Base-by-base conservation (phyloP, 2,797 vertebrate species). In the Peromyscus melanophrys region DNA sequence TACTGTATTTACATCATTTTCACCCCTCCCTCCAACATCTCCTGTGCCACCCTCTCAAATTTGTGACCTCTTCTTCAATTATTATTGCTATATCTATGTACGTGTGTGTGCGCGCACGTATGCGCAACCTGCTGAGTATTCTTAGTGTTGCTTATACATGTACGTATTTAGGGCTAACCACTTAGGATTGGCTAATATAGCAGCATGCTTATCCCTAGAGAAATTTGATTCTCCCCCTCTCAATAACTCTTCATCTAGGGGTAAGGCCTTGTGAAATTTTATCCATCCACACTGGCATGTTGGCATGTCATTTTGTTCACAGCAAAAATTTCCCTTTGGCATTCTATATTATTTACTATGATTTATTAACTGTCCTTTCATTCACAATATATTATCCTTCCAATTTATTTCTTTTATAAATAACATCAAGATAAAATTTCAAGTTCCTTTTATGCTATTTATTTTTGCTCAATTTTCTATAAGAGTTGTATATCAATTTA, bases 251-350 rank as follows among this genome's bases (percentile, higher is more conserved):
- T 84, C 40, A 46, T 65, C 59, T 65, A 21, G 40, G 40, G 29
- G 40, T 21, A n/a, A 59, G n/a, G 13, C 17, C 40, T 65, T 84
- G 16, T 84, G 17, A 65, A 46, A 21, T 34, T 46, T 84, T 65
- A 46, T 4, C 61, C 19, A 85, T 34, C 31, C 29, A 85, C 17
- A 46, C 7, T 67, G 29, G 43, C 61, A 31, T 83, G 95, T 13
- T 67, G 29, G 43, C 61, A 31, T 83, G 95, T 90, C n/a, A 90
- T 92, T 95, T 95, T 95, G 6, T 89, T 31, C 27, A 29, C 81
- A 86, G 21, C 91, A 94, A 90, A 93, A 75, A 73, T 94, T 73
- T 89, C 13, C 21, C 82, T 92, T 92, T 96, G 76, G 29, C 34
- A 92, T 92, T 84, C 17, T 94, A 8, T 88, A 29, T 52, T 87